Base-by-base conservation (phyloP, 2,113 vertebrate species). In the Psephotus haematonotus region DNA sequence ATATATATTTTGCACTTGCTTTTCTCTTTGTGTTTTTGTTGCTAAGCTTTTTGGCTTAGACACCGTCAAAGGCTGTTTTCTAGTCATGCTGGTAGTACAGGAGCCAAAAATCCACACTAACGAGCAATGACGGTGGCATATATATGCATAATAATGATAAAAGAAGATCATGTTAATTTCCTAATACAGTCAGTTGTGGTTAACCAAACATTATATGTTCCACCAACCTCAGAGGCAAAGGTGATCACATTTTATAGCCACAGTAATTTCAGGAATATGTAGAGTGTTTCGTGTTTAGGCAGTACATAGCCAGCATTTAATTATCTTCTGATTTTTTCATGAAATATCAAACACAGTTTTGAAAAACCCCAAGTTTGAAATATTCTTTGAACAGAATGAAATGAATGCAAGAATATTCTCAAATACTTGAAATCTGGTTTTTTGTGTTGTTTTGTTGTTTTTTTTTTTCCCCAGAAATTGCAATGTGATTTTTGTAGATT, bases 11-110 rank as follows among this genome's bases (percentile, higher is more conserved):
- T 44, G n/a, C 25, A 44, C 43, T 85, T 70, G 57, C 29, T 93
- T 80, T 91, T 80, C 70, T 74, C 49, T 82, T 75, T 62, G 16
- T 80, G 65, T 35, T 95, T 93, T 69, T 92, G 43, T 91, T 97
- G 81, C 91, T 93, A 84, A 85, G 37, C 11, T 89, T 82, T 89
- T 85, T 91, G 88, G 92, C 70, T 94, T 69, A 82, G 49, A 53
- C 53, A 60, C 62, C 89, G 59, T 69, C 25, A 84, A 88, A 92
- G 16, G 63, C 46, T 94, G 74, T 82, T 87, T 94, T 87, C 69
- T 79, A 59, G 65, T 59, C 41, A 46, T 46, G 46, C 49, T 92
- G 57, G 10, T 74, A 74, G 39, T 85, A 59, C 25, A 87, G 53
- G 53, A 95, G 81, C 70, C 70, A 93, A 95, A 95, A 92, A 65